A percentile compares a stretch with the other conserved stretches of the same genome.
phyloP scores from a whole-genome alignment of 2,797 vertebrate genomes.

The Telmatherina bonti region DNA sequence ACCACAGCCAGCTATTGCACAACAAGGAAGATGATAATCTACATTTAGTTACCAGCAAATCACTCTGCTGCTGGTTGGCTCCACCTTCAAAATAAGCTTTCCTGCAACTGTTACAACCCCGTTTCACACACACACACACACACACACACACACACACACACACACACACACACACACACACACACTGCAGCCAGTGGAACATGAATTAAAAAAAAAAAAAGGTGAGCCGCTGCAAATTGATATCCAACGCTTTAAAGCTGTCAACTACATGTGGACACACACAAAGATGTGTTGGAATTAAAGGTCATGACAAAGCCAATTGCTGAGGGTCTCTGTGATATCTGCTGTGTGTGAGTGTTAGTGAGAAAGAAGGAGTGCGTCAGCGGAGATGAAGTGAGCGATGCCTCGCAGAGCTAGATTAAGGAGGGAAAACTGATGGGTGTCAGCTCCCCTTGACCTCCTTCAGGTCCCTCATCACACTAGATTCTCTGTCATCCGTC shows the following conservation, averaged over 20 bases:
- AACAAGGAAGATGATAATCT: slow-evolving; percentile 29
- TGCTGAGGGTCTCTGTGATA: slow-evolving; percentile 42
- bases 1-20: slow-evolving; percentile 16
- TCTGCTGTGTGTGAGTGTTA: slow-evolving; percentile 15
- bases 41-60: slow-evolving; percentile 17
- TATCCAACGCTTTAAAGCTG: slow-evolving; percentile 39
- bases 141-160: neutral
- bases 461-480: slow-evolving; percentile 47
- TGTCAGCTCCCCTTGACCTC: slow-evolving; percentile 73
- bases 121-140: neutral
- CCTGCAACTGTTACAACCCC: neutral
- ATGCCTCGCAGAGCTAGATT: slow-evolving; percentile 62
- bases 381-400: slow-evolving; percentile 35
- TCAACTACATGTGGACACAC: slow-evolving; percentile 13
- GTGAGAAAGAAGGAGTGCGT: slow-evolving; percentile 18
- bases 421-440: slow-evolving; percentile 65
- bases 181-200: neutral
- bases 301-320: slow-evolving; percentile 59
- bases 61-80: neutral
- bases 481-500: slow-evolving; percentile 43
- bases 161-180: slow-evolving; percentile 7
- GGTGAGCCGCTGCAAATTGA: slow-evolving; percentile 39
- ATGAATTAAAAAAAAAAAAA: slow-evolving; percentile 28
- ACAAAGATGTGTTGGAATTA: slow-evolving; percentile 30
- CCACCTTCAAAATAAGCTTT: neutral